Conservation (phyloP, 2,888 invertebrate genomes). For the Acronicta alni region DNA sequence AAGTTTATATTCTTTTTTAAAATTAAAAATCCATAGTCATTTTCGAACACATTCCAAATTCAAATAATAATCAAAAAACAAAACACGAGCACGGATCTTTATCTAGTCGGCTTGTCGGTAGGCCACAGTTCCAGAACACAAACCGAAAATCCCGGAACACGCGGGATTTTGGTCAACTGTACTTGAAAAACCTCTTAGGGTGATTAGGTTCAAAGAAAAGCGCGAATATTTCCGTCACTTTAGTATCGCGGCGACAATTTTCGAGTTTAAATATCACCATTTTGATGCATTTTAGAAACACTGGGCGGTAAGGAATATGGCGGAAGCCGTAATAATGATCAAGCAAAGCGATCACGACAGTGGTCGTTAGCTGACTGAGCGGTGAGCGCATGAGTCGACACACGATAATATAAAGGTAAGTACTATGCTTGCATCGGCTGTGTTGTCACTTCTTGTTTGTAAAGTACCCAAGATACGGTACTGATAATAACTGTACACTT, state of each 20-base stretch:
- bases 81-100: slow-evolving; percentile 34
- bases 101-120: slow-evolving; percentile 59
- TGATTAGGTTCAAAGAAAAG: slow-evolving; percentile 84
- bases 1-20: slow-evolving; percentile 12
- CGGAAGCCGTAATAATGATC: slow-evolving; percentile 56
- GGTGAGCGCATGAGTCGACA: slow-evolving; percentile 7
- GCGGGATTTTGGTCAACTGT: slow-evolving; percentile 81
- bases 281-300: slow-evolving; percentile 83
- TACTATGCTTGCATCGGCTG: slow-evolving; percentile 48
- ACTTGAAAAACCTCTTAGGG: slow-evolving; percentile 86
- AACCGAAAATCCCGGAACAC: slow-evolving; percentile 72
- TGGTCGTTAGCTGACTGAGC: slow-evolving; percentile 61
- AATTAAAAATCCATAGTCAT: slow-evolving; percentile 41
- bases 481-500: slow-evolving; percentile 40
- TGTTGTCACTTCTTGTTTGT: slow-evolving; percentile 50
- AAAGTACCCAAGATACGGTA: slow-evolving; percentile 54
- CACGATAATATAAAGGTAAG: slow-evolving; percentile 52
- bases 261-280: slow-evolving; percentile 81
- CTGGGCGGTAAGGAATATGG: slow-evolving; percentile 47
- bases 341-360: slow-evolving; percentile 54
- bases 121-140: slow-evolving; percentile 67
- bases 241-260: slow-evolving; percentile 77
- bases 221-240: slow-evolving; percentile 77
- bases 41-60: slow-evolving; percentile 39
- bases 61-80: slow-evolving; percentile 29